Percentiles rank a stretch among this genome's conserved stretches.
phyloP scores from a whole-genome alignment of 2,888 invertebrate genomes.

The Trachelus troglodyta region DNA sequence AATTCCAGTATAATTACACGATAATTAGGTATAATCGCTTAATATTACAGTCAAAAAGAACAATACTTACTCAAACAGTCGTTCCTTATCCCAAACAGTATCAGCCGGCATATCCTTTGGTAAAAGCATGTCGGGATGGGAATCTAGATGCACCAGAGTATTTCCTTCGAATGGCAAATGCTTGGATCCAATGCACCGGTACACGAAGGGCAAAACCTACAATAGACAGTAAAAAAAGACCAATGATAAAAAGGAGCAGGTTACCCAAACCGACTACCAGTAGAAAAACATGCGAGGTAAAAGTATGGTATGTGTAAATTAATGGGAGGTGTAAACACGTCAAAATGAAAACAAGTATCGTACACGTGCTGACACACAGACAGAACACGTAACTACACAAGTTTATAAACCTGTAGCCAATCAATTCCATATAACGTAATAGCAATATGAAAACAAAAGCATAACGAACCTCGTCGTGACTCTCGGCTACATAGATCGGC shows the following conservation, averaged over 20 bases:
- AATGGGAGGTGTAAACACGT: background rate
- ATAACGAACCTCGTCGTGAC: slow-evolving; percentile 76
- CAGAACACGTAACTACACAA: background rate
- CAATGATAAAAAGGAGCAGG: background rate
- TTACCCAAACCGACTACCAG: background rate
- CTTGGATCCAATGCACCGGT: slow-evolving; percentile 82
- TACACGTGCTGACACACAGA: background rate
- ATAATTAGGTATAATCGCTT: background rate
- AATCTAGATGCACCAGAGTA: slow-evolving; percentile 87
- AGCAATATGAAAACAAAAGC: background rate
- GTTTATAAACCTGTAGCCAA: background rate
- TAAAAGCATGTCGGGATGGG: slow-evolving; percentile 92
- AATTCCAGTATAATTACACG: background rate
- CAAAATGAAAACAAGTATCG: background rate
- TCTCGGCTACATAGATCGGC: slow-evolving; percentile 82
- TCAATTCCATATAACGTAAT: background rate
- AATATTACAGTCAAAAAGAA: background rate
- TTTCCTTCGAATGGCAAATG: slow-evolving; percentile 82
- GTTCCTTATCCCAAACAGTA: slow-evolving; percentile 78
- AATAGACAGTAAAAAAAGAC: slow-evolving; percentile 1
- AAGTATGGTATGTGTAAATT: background rate
- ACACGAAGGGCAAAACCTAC: slow-evolving; percentile 76
- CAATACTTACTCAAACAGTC: slow-evolving; percentile 70
- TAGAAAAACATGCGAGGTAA: background rate
- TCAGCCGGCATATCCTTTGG: slow-evolving; percentile 82